Base-by-base conservation (phyloP, 1,140 invertebrate genomes). In the Drosophila novamexicana region DNA sequence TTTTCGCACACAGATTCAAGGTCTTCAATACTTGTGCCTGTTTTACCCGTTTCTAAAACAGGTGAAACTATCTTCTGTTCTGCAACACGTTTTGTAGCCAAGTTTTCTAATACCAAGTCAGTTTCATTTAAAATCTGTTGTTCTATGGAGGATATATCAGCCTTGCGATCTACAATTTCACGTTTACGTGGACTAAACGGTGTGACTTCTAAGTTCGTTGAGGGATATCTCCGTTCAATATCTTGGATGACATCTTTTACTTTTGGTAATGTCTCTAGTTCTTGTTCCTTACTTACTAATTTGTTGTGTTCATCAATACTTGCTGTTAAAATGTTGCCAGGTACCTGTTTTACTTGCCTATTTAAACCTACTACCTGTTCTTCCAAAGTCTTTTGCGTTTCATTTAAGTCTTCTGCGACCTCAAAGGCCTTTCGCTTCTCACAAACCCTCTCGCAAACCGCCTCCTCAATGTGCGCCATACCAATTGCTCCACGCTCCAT, bases 391-490 rank as follows among this genome's bases (percentile, higher is more conserved):
- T 89, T 89, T 73, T 89, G 75, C 32, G 85, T 89, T 89, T 89
- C 84, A 77, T 61, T 68, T 77, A 81, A 90, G 75, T 91, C 90
- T 78, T 90, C 66, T 59, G 86, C 88, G 12, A 91, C 84, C 44
- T 81, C 84, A 81, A 91, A 91, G 50, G 80, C 72, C 54, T 82
- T 92, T 10, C 78, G 83, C 52, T 90, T 91, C 58, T 67, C 47
- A 53, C 91, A 88, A 73, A 82, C 73, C 70, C 83, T 91, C 71
- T 92, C 82, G 68, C 86, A 92, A 56, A 91, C 74, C 44, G 84
- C 80, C 47, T 92, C 88, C 6, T 91, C 37, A 47, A 91, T 81
- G 1, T 75, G 36, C 2, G 59, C 54, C 10, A 84, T 57, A 18
- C 61, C 79, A 56, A 71, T 22, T 34, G 52, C 61, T 9, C 32